phyloP scores from a whole-genome alignment of 2,888 invertebrate species.

The Parochlus steinenii region DNA sequence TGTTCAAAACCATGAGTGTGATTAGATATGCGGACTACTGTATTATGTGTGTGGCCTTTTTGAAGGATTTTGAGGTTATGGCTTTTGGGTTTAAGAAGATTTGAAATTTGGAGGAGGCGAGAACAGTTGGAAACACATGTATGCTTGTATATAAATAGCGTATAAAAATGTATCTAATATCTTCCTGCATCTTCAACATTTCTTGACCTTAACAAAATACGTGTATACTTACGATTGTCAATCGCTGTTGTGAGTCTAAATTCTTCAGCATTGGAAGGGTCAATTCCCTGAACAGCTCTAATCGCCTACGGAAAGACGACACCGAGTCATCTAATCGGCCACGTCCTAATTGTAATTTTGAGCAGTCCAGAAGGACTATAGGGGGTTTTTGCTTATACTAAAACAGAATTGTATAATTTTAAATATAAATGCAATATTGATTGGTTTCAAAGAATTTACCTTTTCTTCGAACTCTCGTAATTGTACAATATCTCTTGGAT shows the following conservation, averaged over 20 bases:
- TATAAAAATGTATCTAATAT: too few relatives aligned
- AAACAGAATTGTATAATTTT: conserved; percentile 17
- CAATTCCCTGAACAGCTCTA: conserved; percentile 74
- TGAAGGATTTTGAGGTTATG: too few relatives aligned
- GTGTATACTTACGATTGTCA: conserved; percentile 56
- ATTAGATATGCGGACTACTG: too few relatives aligned
- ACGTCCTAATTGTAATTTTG: conserved; percentile 72
- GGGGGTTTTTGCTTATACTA: conserved; percentile 65
- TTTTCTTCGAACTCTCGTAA: conserved; percentile 75
- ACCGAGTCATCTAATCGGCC: conserved; percentile 75
- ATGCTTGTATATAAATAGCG: neutral
- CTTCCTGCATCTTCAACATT: neutral
- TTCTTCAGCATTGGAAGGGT: conserved; percentile 78
- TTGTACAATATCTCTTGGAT: conserved; percentile 80
- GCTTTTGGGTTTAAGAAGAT: too few relatives aligned
- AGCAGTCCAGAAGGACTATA: conserved; percentile 75
- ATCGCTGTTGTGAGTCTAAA: conserved; percentile 62
- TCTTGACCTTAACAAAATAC: neutral
- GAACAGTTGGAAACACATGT: neutral
- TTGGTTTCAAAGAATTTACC: conserved; percentile 34
- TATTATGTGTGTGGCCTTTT: too few relatives aligned
- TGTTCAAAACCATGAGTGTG: too few relatives aligned
- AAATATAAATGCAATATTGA: conserved; percentile 7
- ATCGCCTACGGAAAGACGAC: conserved; percentile 62
- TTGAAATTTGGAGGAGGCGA: too few relatives aligned